Evolutionary conservation across 1,140 invertebrate species (phyloP), one percentile per base, ranked within the genome.

Genomic region (Drosophila chauvacae): DNA sequence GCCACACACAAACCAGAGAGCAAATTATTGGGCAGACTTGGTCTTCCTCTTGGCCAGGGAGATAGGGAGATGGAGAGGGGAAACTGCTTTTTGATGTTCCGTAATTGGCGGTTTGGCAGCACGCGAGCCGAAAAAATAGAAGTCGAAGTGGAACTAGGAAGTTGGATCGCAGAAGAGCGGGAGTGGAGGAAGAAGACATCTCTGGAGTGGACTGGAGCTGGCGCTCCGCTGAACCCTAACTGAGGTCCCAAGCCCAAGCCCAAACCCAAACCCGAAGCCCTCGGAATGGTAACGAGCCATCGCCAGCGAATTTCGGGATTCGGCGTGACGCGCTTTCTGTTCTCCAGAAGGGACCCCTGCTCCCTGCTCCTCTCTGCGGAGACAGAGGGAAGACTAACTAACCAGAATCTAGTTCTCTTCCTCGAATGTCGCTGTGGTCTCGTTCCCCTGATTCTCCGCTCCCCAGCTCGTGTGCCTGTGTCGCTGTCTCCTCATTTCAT

Each of bases 91-190:
- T 88, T 88, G 85, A 88, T 88, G 85, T 88, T 88, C 77, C 80
- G 85, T 88, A 88, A 88, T 88, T 88, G 85, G 85, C 85, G 85
- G 85, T 88, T 88, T 88, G 85, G 85, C 80, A 90, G 84, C 85
- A 88, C 85, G 85, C 85, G 85, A 88, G 80, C 71, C 83, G 74
- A 80, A 69, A 71, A 71, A 70, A 28, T 60, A 65, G 55, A 65
- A 70, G 28, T 50, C 16, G 42, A 68, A 28, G 16, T 11, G 16
- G 26, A 50, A n/a, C 26, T 28, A 28, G 30, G 30, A 64, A 30
- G 20, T 23, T 4, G 30, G 30, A 33, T 11, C 16, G 5, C 13
- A 18, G 3, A 14, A 20, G 6, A 18, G 10, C 4, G 20, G 35
- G 47, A 50, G 51, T 20, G 13, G 28, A 42, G 65, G 28, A 37